These are phyloP conservation scores for Ceyx erithaca DNA, from an alignment of 2,797 vertebrate species.

Conservation along the genomic window DNA sequence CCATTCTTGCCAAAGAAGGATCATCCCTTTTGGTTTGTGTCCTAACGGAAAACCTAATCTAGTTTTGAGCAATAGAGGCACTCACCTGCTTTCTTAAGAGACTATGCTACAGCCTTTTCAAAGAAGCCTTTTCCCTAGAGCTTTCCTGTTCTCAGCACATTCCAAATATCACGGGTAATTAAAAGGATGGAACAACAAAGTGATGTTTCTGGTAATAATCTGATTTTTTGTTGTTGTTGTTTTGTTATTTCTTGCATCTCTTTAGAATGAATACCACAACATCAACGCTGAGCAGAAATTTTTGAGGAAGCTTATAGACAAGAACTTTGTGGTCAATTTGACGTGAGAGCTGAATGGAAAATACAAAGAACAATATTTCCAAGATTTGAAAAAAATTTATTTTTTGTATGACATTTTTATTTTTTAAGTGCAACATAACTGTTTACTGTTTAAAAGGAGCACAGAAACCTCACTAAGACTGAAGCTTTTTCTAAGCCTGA, in stretches of 20 bases:
- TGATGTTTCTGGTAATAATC: not conserved
- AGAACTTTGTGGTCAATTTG: slow-evolving; percentile 79
- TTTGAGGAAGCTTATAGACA: slow-evolving; percentile 80
- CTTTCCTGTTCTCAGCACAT: not conserved
- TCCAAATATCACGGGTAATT: not conserved
- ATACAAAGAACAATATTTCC: slow-evolving; percentile 45
- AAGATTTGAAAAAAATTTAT: slow-evolving; percentile 63
- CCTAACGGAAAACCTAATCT: not conserved
- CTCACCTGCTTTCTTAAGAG: not conserved
- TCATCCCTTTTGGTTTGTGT: not conserved
- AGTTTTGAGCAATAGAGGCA: not conserved
- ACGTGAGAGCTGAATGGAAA: slow-evolving; percentile 68
- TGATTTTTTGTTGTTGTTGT: not conserved
- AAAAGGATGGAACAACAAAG: not conserved
- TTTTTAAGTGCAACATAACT: slow-evolving; percentile 67
- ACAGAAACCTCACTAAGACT: slow-evolving; percentile 11
- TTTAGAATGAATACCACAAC: slow-evolving; percentile 82
- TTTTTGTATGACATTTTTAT: slow-evolving; percentile 76
- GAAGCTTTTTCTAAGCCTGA: slow-evolving; percentile 4
- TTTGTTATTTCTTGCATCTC: not conserved
- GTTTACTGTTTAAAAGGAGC: slow-evolving; percentile 44
- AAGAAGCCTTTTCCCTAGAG: not conserved
- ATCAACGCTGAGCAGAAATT: slow-evolving; percentile 81
- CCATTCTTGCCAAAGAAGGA: not conserved
- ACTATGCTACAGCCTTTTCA: not conserved